Evolutionary conservation across 2,113 vertebrate genomes (phyloP).

Genomic region (Macquaria australasica): DNA sequence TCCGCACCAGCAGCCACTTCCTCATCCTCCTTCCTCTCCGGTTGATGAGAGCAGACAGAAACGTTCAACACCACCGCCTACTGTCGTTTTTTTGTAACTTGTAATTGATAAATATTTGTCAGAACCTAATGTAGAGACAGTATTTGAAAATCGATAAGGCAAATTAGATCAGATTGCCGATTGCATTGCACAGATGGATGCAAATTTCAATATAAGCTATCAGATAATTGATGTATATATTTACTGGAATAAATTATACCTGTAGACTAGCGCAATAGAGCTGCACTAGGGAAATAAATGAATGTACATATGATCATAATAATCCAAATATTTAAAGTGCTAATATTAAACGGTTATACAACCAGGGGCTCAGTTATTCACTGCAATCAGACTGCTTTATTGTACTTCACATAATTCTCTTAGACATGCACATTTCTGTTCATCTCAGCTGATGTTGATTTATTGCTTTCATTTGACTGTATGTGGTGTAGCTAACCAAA

Average conservation of each 20-base stretch:
- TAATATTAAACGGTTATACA: not conserved
- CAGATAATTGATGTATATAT: not conserved
- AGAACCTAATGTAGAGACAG: not conserved
- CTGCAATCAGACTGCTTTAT: not conserved
- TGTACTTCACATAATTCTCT: not conserved
- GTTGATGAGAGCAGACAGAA: not conserved
- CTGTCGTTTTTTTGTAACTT: not conserved
- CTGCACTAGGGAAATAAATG: not conserved
- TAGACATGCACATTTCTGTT: not conserved
- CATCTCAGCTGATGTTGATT: not conserved
- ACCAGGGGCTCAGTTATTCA: not conserved
- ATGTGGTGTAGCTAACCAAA: not conserved
- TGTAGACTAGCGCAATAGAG: not conserved
- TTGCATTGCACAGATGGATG: not conserved
- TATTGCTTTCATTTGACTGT: too few species aligned
- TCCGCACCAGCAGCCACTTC: slow-evolving; percentile 49
- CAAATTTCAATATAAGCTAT: not conserved
- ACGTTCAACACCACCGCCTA: slow-evolving; percentile 50
- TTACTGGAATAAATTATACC: not conserved
- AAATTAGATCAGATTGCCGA: too few species aligned
- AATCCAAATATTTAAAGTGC: not conserved
- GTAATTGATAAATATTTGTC: not conserved
- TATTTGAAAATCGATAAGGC: not conserved
- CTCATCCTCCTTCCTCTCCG: slow-evolving; percentile 55
- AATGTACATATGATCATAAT: not conserved